These are phyloP conservation scores for Enteromius thamalakanensis DNA, from an alignment of 2,797 vertebrate genomes.

Conservation along the genomic window DNA sequence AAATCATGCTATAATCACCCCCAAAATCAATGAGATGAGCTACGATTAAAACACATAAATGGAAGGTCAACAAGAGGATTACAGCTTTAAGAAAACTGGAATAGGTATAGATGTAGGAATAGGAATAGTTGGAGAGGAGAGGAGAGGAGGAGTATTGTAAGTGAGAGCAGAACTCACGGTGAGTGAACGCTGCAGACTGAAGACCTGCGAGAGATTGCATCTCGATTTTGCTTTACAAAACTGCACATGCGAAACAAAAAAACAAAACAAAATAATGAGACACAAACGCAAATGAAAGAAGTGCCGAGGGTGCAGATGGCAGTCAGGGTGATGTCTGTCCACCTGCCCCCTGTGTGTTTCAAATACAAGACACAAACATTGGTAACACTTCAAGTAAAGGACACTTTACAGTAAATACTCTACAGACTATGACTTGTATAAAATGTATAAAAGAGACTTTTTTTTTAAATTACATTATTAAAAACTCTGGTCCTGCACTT, in stretches of 20 bases:
- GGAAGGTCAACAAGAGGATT: slow-evolving; percentile 8
- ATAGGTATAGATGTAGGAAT: background rate
- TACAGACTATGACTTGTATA: slow-evolving; percentile 3
- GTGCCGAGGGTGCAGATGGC: slow-evolving; percentile 64
- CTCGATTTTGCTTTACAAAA: slow-evolving; percentile 99
- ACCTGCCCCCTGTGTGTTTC: slow-evolving; percentile 64
- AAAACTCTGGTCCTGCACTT: slow-evolving; percentile 43
- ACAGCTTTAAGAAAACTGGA: slow-evolving; percentile 1
- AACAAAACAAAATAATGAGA: slow-evolving; percentile 77
- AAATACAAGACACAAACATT: slow-evolving; percentile 62
- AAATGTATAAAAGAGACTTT: background rate
- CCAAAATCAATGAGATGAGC: slow-evolving; percentile 38
- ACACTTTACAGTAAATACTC: background rate
- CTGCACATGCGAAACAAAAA: slow-evolving; percentile 95
- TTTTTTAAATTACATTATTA: background rate
- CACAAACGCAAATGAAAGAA: slow-evolving; percentile 70
- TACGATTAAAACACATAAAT: slow-evolving; percentile 10
- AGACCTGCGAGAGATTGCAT: slow-evolving; percentile 96
- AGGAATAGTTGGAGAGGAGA: background rate
- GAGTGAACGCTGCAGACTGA: slow-evolving; percentile 99
- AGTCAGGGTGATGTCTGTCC: slow-evolving; percentile 57
- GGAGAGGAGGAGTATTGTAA: slow-evolving; percentile 74
- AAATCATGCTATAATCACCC: background rate
- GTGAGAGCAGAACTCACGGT: slow-evolving; percentile 96
- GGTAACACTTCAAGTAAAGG: slow-evolving; percentile 62